Percentiles rank a stretch among this genome's conserved stretches.
These are phyloP conservation scores for Eurosta solidaginis DNA, from an alignment of 1,140 invertebrate species.

Conservation along the genomic window DNA sequence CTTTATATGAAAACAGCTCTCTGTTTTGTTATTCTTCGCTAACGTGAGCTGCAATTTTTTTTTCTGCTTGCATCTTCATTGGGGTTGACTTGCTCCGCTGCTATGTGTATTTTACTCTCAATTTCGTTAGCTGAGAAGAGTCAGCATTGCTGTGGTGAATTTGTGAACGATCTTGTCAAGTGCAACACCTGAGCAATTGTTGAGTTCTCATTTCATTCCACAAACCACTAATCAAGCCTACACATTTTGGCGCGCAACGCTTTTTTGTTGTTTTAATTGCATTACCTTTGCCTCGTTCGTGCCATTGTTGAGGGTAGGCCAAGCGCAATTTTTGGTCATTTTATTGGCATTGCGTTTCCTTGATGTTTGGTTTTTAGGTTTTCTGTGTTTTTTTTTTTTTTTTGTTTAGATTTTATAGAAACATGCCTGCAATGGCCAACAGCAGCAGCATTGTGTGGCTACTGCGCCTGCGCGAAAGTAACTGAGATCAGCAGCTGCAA, in stretches of 20 bases:
- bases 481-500: not conserved
- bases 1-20: no score
- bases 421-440: no score
- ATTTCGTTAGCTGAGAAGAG: not conserved
- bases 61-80: no score
- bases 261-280: not conserved
- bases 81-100: no score
- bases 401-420: no score
- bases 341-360: not conserved
- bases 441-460: not conserved
- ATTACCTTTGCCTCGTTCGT: not conserved
- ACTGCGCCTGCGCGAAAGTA: not conserved
- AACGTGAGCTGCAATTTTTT: no score
- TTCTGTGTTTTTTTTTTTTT: no score
- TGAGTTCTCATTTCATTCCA: slow-evolving; percentile 7
- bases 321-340: slow-evolving; percentile 1
- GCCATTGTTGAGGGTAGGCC: not conserved
- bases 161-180: not conserved
- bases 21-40: no score
- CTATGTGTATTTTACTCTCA: slow-evolving; percentile 1
- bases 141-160: not conserved
- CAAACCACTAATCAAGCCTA: not conserved
- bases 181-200: not conserved
- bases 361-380: no score
- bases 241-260: not conserved